Conservation (phyloP, 2,113 vertebrate genomes). For the Catagonus wagneri region DNA sequence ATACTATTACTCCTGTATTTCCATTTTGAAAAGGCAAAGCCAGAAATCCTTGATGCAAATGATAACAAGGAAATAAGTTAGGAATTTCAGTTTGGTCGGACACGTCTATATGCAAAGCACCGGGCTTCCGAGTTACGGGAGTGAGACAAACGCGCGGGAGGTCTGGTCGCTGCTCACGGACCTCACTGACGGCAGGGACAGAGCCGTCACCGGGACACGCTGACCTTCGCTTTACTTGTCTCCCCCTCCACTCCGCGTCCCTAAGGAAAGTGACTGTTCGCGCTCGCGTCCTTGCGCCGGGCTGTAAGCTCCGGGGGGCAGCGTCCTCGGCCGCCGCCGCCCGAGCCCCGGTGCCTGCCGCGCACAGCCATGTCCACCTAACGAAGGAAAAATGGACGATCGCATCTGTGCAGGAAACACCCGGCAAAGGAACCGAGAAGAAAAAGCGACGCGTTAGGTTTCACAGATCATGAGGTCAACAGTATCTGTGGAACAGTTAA, state of each 20-base stretch:
- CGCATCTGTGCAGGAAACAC: background rate
- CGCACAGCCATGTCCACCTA: no score
- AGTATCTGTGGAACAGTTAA: background rate
- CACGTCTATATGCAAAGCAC: background rate
- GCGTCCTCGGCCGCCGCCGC: rapidly evolving
- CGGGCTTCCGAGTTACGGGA: rapidly evolving
- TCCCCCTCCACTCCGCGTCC: background rate
- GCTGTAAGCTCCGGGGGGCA: rapidly evolving
- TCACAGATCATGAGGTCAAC: background rate
- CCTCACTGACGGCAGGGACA: background rate
- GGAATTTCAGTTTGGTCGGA: background rate
- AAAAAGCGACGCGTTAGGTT: background rate
- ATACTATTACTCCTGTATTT: constrained; percentile 31
- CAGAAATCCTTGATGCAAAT: background rate
- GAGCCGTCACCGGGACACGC: rapidly evolving
- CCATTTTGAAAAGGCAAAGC: background rate
- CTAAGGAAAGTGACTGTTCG: background rate
- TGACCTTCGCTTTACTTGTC: background rate
- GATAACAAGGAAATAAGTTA: background rate
- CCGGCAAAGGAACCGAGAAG: background rate
- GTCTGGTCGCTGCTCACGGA: rapidly evolving
- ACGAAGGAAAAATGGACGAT: no score
- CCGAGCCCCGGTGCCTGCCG: rapidly evolving
- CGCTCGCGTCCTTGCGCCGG: rapidly evolving
- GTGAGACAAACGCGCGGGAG: rapidly evolving